A percentile compares a stretch with the other conserved stretches of the same genome.
These are phyloP conservation scores for Eupithecia subumbrata DNA, from an alignment of 2,888 invertebrate genomes.

Conservation along the genomic window DNA sequence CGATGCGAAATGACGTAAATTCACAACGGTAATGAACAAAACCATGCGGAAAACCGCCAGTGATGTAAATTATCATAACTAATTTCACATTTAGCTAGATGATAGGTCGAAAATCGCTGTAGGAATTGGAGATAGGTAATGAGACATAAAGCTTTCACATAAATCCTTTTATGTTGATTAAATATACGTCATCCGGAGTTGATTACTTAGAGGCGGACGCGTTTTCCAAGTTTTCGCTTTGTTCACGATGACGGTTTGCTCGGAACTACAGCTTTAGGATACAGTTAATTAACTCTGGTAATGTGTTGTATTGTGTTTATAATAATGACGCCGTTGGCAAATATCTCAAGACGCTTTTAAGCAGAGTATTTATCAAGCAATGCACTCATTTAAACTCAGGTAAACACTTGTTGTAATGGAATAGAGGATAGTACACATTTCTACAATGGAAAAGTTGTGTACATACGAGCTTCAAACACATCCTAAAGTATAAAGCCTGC, in stretches of 20 bases:
- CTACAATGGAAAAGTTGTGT: slow-evolving; percentile 27
- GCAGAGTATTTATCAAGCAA: neutral
- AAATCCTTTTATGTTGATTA: slow-evolving; percentile 61
- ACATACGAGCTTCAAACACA: slow-evolving; percentile 3
- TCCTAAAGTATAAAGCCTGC: slow-evolving; percentile 13
- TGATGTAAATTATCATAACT: slow-evolving; percentile 48
- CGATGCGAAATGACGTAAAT: slow-evolving; percentile 48
- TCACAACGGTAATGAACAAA: slow-evolving; percentile 41
- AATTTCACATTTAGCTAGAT: slow-evolving; percentile 41
- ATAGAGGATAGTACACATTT: slow-evolving; percentile 16
- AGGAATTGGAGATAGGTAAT: slow-evolving; percentile 53
- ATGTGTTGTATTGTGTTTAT: slow-evolving; percentile 52
- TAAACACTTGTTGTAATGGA: slow-evolving; percentile 18
- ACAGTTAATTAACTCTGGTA: slow-evolving; percentile 66
- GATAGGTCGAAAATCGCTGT: slow-evolving; percentile 47
- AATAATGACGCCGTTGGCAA: slow-evolving; percentile 5
- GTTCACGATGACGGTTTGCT: neutral
- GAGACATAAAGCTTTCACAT: slow-evolving; percentile 52
- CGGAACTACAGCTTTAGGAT: slow-evolving; percentile 40
- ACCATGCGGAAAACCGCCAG: slow-evolving; percentile 38
- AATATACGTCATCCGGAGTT: slow-evolving; percentile 56
- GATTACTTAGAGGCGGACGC: slow-evolving; percentile 26
- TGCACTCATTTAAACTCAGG: slow-evolving; percentile 7
- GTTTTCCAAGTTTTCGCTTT: slow-evolving; percentile 1
- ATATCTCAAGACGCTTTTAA: slow-evolving; percentile 1